A percentile compares a stretch with the other conserved stretches of the same genome.
phyloP scores from a whole-genome alignment of 1,140 invertebrate species.

The Aphaenogaster floridana region DNA sequence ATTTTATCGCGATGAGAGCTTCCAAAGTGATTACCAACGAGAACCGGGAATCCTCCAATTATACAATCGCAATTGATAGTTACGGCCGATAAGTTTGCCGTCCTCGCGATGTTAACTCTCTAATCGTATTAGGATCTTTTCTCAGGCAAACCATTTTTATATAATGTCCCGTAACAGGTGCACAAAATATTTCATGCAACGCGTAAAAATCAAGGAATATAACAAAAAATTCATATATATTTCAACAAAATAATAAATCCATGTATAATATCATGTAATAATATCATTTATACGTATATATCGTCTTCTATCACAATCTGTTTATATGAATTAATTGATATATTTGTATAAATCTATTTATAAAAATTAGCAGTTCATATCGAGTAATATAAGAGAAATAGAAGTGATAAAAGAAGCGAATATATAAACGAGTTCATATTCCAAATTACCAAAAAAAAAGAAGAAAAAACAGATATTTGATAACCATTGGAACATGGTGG shows the following conservation, averaged over 20 bases:
- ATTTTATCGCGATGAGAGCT: slow-evolving; percentile 55
- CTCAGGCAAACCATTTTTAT: not conserved
- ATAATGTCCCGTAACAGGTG: not conserved
- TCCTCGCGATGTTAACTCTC: slow-evolving; percentile 3
- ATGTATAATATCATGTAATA: not conserved
- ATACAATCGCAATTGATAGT: slow-evolving; percentile 42
- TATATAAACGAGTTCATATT: not conserved
- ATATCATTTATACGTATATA: not conserved
- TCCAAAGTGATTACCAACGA: slow-evolving; percentile 52
- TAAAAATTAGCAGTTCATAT: not conserved
- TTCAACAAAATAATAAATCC: slow-evolving; percentile 1
- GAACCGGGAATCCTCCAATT: slow-evolving; percentile 29
- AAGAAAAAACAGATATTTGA: not conserved
- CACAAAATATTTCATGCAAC: not conserved
- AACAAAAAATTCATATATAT: not conserved
- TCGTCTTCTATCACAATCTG: not conserved
- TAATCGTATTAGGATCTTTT: slow-evolving; percentile 6
- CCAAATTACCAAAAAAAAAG: not conserved
- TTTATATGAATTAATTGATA: not conserved
- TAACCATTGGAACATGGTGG: not conserved
- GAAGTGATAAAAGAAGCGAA: not conserved
- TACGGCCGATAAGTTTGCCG: slow-evolving; percentile 35
- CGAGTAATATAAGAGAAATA: not conserved
- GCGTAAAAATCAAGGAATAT: not conserved
- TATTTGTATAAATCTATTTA: not conserved